Percentiles rank a stretch among this genome's conserved stretches.
phyloP scores from a whole-genome alignment of 2,797 vertebrate species.

The Eutrigla gurnardus region DNA sequence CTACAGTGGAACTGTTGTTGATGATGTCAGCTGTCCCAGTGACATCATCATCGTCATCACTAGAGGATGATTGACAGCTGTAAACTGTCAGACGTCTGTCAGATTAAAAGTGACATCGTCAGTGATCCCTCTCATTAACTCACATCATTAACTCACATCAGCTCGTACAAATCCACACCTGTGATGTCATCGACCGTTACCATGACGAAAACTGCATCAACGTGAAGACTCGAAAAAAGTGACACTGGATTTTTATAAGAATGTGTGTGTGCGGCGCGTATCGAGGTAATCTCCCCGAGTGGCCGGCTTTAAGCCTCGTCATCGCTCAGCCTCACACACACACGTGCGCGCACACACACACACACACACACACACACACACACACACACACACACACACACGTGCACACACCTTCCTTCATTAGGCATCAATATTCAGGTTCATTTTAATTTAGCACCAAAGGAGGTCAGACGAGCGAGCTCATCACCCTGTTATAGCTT shows the following conservation, averaged over 20 bases:
- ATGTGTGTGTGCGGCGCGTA: conserved; percentile 22
- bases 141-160: no score
- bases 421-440: conserved; percentile 79
- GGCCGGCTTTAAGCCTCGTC: conserved; percentile 72
- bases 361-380: conserved; percentile 55
- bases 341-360: conserved; percentile 28
- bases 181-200: not conserved
- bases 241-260: not conserved
- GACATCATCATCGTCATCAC: no score
- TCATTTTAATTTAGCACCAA: conserved; percentile 84
- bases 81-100: no score
- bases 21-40: no score
- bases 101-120: no score
- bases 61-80: no score
- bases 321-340: conserved; percentile 39
- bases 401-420: conserved; percentile 66
- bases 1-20: no score
- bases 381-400: conserved; percentile 29
- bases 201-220: not conserved
- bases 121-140: no score
- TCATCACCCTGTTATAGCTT: conserved; percentile 76
- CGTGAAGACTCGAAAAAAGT: not conserved
- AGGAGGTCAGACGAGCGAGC: conserved; percentile 77
- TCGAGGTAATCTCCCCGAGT: conserved; percentile 71
- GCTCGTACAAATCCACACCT: no score